Conservation (phyloP, 2,888 invertebrate species). For the Cylloceria caligata region DNA sequence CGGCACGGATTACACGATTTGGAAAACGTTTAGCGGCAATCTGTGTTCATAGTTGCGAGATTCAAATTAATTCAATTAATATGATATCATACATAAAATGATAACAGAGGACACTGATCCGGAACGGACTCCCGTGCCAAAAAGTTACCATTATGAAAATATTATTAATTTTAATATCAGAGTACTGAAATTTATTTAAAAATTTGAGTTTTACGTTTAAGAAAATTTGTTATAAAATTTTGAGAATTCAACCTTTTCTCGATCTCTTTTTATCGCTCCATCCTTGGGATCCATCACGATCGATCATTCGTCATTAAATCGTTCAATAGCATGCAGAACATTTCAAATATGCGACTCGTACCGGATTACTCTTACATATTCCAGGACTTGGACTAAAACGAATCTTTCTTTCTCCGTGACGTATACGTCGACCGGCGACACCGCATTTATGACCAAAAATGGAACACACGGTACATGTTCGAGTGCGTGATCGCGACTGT, state of each 20-base stretch:
- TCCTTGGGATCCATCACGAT: neutral
- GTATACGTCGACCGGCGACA: conserved; percentile 46
- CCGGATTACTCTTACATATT: conserved; percentile 7
- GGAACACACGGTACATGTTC: conserved; percentile 37
- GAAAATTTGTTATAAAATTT: neutral
- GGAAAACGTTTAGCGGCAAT: neutral
- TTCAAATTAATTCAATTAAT: no score
- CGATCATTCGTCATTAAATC: neutral
- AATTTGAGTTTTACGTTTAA: no score
- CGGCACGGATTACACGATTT: neutral
- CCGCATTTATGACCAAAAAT: conserved; percentile 61
- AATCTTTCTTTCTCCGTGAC: conserved; percentile 37
- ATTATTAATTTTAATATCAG: no score
- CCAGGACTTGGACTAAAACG: conserved; percentile 21
- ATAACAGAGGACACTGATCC: no score
- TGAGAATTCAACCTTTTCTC: neutral
- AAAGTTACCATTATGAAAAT: no score
- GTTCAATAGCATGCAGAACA: conserved; percentile 1
- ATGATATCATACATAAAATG: no score
- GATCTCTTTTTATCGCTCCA: neutral
- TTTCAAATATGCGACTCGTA: neutral
- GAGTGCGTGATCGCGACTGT: conserved; percentile 38
- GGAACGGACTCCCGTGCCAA: no score
- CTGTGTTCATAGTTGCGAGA: no score
- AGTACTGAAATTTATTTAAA: no score